Evolutionary conservation across 2,113 vertebrate genomes (phyloP).

Genomic region (Progne subis): DNA sequence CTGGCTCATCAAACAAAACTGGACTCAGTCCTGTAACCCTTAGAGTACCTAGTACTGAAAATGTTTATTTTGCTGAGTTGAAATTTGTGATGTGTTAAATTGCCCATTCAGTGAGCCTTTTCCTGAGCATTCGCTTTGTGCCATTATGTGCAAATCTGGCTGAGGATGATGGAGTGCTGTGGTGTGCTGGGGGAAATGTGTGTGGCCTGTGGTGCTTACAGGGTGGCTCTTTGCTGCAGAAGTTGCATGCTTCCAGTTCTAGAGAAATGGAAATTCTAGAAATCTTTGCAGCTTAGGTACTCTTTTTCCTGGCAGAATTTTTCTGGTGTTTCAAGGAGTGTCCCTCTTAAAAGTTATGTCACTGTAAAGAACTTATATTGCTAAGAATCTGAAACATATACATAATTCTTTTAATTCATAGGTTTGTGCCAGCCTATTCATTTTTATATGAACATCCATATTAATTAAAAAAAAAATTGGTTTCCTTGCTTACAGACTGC

Average conservation of each 20-base stretch:
- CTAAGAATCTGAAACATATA: background rate
- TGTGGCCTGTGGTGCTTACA: background rate
- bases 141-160: background rate
- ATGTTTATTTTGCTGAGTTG: background rate
- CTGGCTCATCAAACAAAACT: background rate
- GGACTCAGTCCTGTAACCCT: background rate
- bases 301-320: background rate
- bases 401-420: background rate
- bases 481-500: background rate
- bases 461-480: background rate
- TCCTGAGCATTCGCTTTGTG: background rate
- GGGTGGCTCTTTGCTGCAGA: background rate
- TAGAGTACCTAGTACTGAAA: background rate
- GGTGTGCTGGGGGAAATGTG: background rate
- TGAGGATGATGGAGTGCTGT: accelerated
- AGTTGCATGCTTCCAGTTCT: background rate
- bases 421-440: background rate
- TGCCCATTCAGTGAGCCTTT: background rate
- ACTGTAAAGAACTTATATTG: background rate
- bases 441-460: background rate
- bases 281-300: background rate
- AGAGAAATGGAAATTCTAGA: background rate
- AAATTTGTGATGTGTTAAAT: background rate
- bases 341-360: background rate
- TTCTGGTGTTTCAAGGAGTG: background rate